Evolutionary conservation across 1,140 invertebrate species (phyloP).

Genomic region (Cepaea nemoralis): DNA sequence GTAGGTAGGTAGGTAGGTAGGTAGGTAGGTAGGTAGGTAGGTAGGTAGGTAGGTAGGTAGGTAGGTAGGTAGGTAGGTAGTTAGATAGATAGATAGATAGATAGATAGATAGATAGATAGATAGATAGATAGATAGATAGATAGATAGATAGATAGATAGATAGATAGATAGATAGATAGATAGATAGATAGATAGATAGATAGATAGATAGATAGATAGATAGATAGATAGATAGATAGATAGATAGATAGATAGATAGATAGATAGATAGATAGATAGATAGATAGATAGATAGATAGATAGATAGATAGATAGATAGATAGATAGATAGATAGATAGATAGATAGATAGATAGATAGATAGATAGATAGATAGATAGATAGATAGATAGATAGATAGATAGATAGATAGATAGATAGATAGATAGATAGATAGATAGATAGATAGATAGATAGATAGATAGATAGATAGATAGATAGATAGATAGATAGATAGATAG

Average conservation of each 20-base stretch:
- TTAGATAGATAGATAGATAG: slow-evolving; percentile 1
- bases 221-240: slow-evolving; percentile 26
- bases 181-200: slow-evolving; percentile 18
- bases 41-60: slow-evolving; percentile 17
- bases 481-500: slow-evolving; percentile 11
- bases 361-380: slow-evolving; percentile 11
- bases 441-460: slow-evolving; percentile 11
- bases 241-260: slow-evolving; percentile 20
- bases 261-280: not conserved
- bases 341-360: slow-evolving; percentile 11
- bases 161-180: slow-evolving; percentile 1
- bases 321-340: slow-evolving; percentile 11
- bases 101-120: slow-evolving; percentile 1
- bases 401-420: slow-evolving; percentile 7
- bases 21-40: slow-evolving; percentile 16
- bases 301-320: slow-evolving; percentile 3
- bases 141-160: slow-evolving; percentile 1
- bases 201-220: slow-evolving; percentile 16
- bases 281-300: not conserved
- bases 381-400: slow-evolving; percentile 11
- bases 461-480: slow-evolving; percentile 11
- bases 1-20: slow-evolving; percentile 2
- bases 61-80: not conserved
- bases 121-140: slow-evolving; percentile 1
- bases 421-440: not conserved